Evolutionary conservation across 2,113 vertebrate genomes (phyloP).

Genomic region (Lampris megalopsis): DNA sequence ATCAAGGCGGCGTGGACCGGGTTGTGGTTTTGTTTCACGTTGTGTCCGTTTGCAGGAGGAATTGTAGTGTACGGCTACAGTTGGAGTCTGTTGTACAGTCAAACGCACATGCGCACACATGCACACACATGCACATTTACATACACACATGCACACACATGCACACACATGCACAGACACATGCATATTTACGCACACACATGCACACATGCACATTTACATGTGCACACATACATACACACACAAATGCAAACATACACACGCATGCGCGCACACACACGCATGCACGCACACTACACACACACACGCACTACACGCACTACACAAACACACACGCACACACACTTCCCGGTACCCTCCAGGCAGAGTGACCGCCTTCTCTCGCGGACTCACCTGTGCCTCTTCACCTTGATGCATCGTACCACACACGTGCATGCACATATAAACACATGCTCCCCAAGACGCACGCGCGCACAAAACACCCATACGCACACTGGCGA

Average conservation of each 20-base stretch:
- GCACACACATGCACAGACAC: no score
- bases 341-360: no score
- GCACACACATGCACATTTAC: slow-evolving; percentile 2
- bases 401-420: no score
- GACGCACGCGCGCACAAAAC: no score
- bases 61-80: no score
- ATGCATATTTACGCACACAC: no score
- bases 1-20: no score
- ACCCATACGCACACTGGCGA: neutral
- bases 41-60: no score
- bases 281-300: neutral
- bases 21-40: no score
- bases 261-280: neutral
- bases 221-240: neutral
- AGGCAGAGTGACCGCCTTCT: no score
- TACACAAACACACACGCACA: neutral
- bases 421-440: neutral
- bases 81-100: no score
- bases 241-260: neutral
- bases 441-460: slow-evolving; percentile 6
- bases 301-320: slow-evolving; percentile 8
- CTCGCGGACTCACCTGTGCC: no score
- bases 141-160: slow-evolving; percentile 3
- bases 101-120: slow-evolving; percentile 3
- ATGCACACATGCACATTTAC: slow-evolving; percentile 6